Percentiles rank a stretch among this genome's conserved stretches.
phyloP scores from a whole-genome alignment of 2,113 vertebrate genomes.

The Struthio camelus region DNA sequence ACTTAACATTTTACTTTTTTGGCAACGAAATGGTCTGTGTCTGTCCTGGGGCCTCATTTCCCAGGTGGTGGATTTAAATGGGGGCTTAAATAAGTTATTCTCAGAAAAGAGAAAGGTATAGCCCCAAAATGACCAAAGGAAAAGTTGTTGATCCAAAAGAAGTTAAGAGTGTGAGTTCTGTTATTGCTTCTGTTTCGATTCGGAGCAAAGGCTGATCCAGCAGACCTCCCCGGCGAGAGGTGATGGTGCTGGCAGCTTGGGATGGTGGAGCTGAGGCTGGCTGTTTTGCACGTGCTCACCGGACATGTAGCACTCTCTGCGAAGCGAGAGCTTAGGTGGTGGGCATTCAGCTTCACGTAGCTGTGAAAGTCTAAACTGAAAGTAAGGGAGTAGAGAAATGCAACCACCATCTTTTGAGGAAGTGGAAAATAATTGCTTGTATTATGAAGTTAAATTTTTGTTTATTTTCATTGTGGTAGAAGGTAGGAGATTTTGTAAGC shows the following conservation, averaged over 20 bases:
- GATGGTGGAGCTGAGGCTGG: accelerated
- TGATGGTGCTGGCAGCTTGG: neutral
- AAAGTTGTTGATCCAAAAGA: neutral
- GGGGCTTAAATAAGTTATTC: neutral
- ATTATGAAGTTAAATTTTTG: neutral
- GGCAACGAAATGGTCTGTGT: no score
- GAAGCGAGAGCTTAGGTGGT: neutral
- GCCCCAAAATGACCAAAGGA: neutral
- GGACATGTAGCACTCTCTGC: neutral
- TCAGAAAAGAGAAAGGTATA: neutral
- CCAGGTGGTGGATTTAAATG: neutral
- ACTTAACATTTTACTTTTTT: neutral
- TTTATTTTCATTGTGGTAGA: neutral
- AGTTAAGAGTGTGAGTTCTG: neutral
- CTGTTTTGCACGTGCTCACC: neutral
- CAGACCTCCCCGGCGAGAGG: neutral
- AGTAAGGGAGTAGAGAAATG: neutral
- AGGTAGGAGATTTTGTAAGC: neutral
- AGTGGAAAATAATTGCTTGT: neutral
- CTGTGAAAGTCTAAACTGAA: neutral
- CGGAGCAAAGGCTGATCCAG: neutral
- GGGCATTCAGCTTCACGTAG: neutral
- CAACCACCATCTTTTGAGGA: neutral
- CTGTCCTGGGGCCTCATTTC: neutral
- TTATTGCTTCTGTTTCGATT: neutral